Conservation (phyloP, 2,888 invertebrate species). For the Smittia sp. region DNA sequence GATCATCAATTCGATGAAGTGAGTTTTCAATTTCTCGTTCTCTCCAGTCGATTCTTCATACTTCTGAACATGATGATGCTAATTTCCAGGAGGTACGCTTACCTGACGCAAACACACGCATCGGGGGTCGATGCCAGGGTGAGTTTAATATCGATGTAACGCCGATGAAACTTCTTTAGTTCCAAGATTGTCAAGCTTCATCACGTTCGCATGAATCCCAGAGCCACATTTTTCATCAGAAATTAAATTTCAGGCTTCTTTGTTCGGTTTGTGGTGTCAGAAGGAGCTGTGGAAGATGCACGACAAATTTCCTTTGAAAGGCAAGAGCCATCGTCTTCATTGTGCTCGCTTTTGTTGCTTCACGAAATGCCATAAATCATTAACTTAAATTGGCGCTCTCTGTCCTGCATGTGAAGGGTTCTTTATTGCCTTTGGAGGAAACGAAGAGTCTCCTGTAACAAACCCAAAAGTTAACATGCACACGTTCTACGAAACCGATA, state of each 20-base stretch:
- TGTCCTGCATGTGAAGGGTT: background rate
- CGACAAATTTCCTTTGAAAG: constrained; percentile 38
- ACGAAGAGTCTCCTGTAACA: background rate
- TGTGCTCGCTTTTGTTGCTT: constrained; percentile 16
- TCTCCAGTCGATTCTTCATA: background rate
- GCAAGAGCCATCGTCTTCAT: constrained; percentile 6
- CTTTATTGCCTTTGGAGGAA: background rate
- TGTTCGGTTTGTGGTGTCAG: background rate
- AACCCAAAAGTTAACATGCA: background rate
- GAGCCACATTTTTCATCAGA: background rate
- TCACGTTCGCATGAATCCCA: background rate
- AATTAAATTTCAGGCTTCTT: constrained; percentile 13
- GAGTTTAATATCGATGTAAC: too few species aligned
- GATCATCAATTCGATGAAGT: constrained; percentile 37
- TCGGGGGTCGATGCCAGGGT: background rate
- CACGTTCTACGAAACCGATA: constrained; percentile 28
- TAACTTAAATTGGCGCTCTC: constrained; percentile 35
- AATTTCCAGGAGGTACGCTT: constrained; percentile 22
- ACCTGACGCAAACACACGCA: constrained; percentile 26
- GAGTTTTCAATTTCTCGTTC: background rate
- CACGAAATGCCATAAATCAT: constrained; percentile 37
- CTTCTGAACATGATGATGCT: constrained; percentile 37
- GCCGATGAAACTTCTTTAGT: too few species aligned
- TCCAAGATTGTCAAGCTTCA: too few species aligned
- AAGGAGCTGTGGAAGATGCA: background rate